phyloP scores from a whole-genome alignment of 2,113 vertebrate genomes.

The Pantherophis guttatus region DNA sequence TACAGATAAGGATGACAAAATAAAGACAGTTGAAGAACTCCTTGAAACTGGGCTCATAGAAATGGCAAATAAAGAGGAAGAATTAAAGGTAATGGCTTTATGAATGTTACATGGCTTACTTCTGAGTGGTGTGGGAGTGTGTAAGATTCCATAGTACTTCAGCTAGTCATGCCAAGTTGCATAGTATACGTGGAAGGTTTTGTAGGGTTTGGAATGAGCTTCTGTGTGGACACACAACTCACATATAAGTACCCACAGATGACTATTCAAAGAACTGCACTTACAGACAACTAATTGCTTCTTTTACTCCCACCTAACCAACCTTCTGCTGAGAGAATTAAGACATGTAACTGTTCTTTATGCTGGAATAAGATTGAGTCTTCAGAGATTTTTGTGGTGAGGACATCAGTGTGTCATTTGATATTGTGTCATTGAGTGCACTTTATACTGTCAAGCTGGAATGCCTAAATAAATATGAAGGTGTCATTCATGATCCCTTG shows the following conservation, averaged over 20 bases:
- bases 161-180: neutral
- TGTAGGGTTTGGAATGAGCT: neutral
- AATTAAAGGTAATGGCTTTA: constrained; percentile 79
- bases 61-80: constrained; percentile 93
- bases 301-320: neutral
- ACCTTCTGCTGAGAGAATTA: neutral
- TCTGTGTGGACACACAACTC: neutral
- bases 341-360: neutral
- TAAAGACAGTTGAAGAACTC: constrained; percentile 88
- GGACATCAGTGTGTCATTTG: neutral
- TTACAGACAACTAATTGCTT: neutral
- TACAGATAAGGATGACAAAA: constrained; percentile 89
- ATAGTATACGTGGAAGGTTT: neutral
- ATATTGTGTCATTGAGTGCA: neutral
- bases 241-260: neutral
- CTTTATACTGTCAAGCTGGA: neutral
- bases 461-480: neutral
- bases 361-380: neutral
- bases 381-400: neutral
- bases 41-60: constrained; percentile 91
- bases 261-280: neutral
- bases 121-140: neutral
- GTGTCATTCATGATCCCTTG: neutral
- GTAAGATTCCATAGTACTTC: neutral
- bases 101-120: neutral